Percentiles rank a stretch among this genome's conserved stretches.
phyloP scores from a whole-genome alignment of 2,888 invertebrate genomes.

The Onchidella celtica region DNA sequence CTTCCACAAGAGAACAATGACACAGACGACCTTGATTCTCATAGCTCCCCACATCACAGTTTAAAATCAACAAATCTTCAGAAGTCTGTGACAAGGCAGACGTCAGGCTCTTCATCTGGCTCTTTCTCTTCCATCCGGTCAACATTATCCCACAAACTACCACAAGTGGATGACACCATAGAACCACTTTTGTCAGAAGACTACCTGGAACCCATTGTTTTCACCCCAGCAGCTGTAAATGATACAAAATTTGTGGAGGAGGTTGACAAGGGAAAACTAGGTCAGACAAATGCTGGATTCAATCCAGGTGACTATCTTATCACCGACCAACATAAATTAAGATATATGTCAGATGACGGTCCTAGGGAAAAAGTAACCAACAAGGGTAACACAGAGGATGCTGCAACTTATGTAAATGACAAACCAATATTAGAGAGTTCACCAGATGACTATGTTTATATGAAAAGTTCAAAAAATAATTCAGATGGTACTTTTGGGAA shows the following conservation, averaged over 20 bases:
- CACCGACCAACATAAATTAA: background rate
- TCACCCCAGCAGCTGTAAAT: background rate
- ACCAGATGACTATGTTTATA: conserved; percentile 1
- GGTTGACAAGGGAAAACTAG: background rate
- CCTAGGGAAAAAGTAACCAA: too few species aligned
- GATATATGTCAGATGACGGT: too few species aligned
- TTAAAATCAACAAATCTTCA: conserved; percentile 11
- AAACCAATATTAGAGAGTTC: too few species aligned
- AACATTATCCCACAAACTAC: background rate
- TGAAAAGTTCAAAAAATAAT: background rate
- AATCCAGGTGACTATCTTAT: conserved; percentile 30
- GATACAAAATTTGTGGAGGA: background rate
- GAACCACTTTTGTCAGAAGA: conserved; percentile 35
- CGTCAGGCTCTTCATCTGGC: conserved; percentile 7
- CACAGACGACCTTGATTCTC: background rate
- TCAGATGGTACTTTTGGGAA: background rate
- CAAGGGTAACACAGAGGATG: too few species aligned
- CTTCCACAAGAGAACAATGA: conserved; percentile 21
- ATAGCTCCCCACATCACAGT: background rate
- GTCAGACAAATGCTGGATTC: background rate
- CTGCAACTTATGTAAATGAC: too few species aligned
- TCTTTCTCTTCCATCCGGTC: conserved; percentile 27
- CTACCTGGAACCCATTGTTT: conserved; percentile 30
- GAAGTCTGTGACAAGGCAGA: background rate
- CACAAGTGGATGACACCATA: conserved; percentile 2